Percentiles rank a stretch among this genome's conserved stretches.
These are phyloP conservation scores for Maccullochella peelii DNA, from an alignment of 2,113 vertebrate species.

Conservation along the genomic window DNA sequence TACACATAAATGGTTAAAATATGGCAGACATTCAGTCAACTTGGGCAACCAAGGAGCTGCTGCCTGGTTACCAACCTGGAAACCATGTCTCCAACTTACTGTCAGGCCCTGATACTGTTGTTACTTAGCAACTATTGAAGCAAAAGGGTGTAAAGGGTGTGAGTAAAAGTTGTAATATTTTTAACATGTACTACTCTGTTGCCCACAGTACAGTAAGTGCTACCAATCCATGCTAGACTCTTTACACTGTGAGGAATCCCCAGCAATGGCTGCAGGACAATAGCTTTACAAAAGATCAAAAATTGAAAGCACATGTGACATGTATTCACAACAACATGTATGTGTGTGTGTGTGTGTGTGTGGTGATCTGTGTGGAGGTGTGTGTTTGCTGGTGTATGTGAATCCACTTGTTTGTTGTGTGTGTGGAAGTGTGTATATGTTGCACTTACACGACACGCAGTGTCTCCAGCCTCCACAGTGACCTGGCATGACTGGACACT, in stretches of 20 bases:
- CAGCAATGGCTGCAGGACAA: neutral
- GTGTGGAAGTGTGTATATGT: neutral
- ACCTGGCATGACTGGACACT: conserved; percentile 94
- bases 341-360: too few relatives aligned
- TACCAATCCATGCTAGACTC: neutral
- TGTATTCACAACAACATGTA: neutral
- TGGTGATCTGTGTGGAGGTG: too few relatives aligned
- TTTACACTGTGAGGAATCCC: neutral
- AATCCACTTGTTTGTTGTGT: neutral
- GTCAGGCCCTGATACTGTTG: neutral
- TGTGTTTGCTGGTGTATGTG: neutral
- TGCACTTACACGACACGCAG: conserved; percentile 95
- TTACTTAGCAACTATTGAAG: conserved; percentile 10
- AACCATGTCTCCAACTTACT: neutral
- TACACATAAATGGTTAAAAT: neutral
- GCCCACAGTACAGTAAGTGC: neutral
- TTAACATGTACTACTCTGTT: neutral
- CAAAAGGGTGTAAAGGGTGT: conserved; percentile 1
- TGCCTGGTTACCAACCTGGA: conserved; percentile 3
- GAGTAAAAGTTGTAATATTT: conserved; percentile 11
- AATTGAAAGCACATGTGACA: neutral
- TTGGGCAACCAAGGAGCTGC: neutral
- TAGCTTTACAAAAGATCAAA: neutral
- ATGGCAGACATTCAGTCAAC: neutral
- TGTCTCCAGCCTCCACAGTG: conserved; percentile 96